These are phyloP conservation scores for Phrynosoma platyrhinos DNA, from an alignment of 2,113 vertebrate species.

Conservation along the genomic window DNA sequence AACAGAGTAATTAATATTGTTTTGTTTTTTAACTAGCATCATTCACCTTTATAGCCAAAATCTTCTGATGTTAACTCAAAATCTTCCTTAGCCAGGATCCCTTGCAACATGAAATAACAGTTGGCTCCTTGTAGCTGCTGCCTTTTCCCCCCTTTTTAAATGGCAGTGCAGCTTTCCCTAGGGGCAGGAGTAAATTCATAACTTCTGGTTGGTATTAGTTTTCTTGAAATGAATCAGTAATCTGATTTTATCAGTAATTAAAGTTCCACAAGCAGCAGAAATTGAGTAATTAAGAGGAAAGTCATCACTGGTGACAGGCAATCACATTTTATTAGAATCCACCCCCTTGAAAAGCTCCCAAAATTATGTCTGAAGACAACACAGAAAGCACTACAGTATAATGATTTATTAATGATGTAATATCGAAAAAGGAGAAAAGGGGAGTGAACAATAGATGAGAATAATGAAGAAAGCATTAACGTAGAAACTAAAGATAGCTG, in stretches of 20 bases:
- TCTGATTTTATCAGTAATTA: background rate
- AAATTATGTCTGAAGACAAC: background rate
- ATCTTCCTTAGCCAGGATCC: background rate
- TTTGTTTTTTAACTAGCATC: background rate
- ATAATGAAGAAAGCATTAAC: background rate
- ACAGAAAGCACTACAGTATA: constrained; percentile 2
- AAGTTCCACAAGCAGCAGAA: background rate
- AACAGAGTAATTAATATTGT: too few relatives aligned
- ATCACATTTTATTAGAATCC: background rate
- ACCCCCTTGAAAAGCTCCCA: background rate
- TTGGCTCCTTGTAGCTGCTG: background rate
- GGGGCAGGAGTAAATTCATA: background rate
- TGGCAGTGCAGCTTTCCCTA: background rate
- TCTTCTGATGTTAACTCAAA: background rate
- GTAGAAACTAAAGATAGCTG: background rate
- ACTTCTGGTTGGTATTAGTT: background rate
- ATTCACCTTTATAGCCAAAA: background rate
- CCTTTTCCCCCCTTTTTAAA: background rate
- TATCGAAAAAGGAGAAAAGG: background rate
- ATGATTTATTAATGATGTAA: background rate
- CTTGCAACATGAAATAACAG: background rate
- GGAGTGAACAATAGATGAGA: background rate
- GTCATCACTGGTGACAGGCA: background rate
- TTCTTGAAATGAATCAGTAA: background rate
- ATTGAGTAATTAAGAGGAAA: background rate